Conservation (phyloP, 2,888 invertebrate genomes). For the Agrypnus murinus region DNA sequence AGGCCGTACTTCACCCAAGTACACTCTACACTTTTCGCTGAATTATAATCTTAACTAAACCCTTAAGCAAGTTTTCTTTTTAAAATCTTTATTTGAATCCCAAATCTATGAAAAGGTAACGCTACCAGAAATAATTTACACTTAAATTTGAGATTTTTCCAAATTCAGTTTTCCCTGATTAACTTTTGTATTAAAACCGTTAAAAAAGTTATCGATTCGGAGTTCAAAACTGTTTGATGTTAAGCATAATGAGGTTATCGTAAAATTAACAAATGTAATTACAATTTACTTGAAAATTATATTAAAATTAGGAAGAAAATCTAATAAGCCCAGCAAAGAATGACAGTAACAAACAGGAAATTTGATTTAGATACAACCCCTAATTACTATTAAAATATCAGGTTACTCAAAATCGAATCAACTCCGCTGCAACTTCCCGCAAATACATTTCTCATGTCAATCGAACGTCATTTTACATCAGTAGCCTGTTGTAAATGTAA, state of each 20-base stretch:
- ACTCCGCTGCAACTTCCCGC: conserved; percentile 48
- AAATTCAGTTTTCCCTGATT: not conserved
- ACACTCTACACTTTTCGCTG: conserved; percentile 7
- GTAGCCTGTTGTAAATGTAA: conserved; percentile 50
- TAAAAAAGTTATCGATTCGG: not conserved
- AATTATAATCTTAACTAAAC: conserved; percentile 16
- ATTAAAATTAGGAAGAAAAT: conserved; percentile 42
- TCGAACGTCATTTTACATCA: conserved; percentile 55
- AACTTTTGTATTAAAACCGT: not conserved
- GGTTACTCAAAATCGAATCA: conserved; percentile 55
- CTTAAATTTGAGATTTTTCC: too few relatives aligned
- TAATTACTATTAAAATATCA: conserved; percentile 57
- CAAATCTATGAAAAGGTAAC: not conserved
- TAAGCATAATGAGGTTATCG: conserved; percentile 18
- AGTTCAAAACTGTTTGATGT: conserved; percentile 26
- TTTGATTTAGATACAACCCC: conserved; percentile 50
- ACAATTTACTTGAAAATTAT: conserved; percentile 29
- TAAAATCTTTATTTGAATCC: not conserved
- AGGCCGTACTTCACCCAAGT: not conserved
- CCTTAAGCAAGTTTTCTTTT: not conserved
- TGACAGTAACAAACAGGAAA: conserved; percentile 51
- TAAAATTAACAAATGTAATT: conserved; percentile 38
- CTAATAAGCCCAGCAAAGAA: conserved; percentile 48
- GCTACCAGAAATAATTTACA: too few relatives aligned
- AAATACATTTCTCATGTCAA: conserved; percentile 56